Evolutionary conservation across 1,140 invertebrate genomes (phyloP).

Genomic region (Amphibalanus amphitrite): DNA sequence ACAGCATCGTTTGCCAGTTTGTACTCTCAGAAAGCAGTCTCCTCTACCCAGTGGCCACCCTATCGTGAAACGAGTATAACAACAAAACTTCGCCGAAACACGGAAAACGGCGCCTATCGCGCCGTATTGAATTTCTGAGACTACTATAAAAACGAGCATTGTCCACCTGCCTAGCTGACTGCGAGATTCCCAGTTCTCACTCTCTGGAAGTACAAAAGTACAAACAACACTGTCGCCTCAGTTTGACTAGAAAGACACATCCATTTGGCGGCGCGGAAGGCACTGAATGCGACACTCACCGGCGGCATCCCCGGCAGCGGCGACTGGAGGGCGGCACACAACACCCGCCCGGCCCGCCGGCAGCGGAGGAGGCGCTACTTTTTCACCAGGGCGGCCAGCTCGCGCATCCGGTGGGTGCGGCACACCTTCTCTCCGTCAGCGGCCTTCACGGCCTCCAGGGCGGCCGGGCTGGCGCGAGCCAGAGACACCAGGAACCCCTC

Average conservation of each 20-base stretch:
- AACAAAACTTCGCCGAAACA: background rate
- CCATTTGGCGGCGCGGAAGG: too few relatives aligned
- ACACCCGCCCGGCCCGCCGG: too few relatives aligned
- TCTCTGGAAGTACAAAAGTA: slow-evolving; percentile 1
- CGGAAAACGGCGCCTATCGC: background rate
- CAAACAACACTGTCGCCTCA: background rate
- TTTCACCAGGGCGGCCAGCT: background rate
- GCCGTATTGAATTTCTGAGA: background rate
- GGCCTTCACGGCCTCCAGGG: background rate
- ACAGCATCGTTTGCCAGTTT: background rate
- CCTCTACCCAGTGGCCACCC: background rate
- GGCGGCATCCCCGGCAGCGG: background rate
- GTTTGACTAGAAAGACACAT: background rate
- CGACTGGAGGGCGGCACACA: background rate
- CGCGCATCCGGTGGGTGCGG: background rate
- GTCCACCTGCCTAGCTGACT: background rate
- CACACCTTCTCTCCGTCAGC: background rate
- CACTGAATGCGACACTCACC: too few relatives aligned
- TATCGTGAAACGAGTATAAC: background rate
- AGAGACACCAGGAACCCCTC: background rate
- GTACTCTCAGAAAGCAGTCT: background rate
- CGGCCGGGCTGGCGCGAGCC: background rate
- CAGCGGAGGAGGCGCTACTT: background rate
- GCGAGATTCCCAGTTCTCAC: background rate
- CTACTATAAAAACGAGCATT: background rate